Percentiles rank a stretch among this genome's conserved stretches.
phyloP scores from a whole-genome alignment of 2,888 invertebrate species.

The Aradus depressus region DNA sequence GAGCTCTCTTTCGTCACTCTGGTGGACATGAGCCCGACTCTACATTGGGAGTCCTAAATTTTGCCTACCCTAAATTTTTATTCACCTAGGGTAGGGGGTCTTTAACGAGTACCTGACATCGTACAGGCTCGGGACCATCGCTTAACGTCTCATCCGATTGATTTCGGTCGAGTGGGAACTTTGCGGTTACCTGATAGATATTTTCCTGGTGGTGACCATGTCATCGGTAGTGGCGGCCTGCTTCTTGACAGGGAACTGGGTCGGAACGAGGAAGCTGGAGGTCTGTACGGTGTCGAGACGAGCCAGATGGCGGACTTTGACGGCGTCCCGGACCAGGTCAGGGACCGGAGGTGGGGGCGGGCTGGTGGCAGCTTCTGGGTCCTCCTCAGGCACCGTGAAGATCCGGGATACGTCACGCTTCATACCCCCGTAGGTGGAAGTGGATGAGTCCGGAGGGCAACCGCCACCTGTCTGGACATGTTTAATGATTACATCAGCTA shows the following conservation, averaged over 20 bases:
- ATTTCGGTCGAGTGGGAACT: no score
- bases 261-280: conserved; percentile 23
- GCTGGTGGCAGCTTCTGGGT: conserved; percentile 17
- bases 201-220: conserved; percentile 20
- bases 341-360: conserved; percentile 36
- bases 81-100: no score
- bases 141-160: no score
- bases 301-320: conserved; percentile 38
- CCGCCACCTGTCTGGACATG: no score
- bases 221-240: conserved; percentile 26
- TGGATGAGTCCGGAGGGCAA: conserved; percentile 11
- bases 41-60: no score
- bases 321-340: conserved; percentile 39
- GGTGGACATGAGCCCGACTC: no score
- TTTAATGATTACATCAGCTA: no score
- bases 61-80: no score
- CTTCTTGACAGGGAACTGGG: background rate
- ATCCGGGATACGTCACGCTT: conserved; percentile 62
- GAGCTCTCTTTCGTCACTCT: no score
- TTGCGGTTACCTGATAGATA: conserved; percentile 27
- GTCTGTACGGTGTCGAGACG: conserved; percentile 22
- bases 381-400: conserved; percentile 72
- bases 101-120: no score
- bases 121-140: no score
- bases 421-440: conserved; percentile 18